phyloP scores from a whole-genome alignment of 2,113 vertebrate genomes.

The Antigone vipio region DNA sequence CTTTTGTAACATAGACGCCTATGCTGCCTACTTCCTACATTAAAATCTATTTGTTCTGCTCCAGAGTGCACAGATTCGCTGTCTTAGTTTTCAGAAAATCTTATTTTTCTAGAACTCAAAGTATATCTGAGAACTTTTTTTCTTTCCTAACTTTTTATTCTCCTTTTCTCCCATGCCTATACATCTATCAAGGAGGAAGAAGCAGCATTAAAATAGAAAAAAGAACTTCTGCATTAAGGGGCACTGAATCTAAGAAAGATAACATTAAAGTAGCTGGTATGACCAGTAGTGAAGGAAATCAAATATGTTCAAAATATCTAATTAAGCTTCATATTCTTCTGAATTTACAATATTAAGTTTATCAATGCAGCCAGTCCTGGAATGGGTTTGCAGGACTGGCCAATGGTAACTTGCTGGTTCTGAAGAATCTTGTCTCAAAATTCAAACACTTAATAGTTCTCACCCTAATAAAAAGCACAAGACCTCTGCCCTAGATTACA shows the following conservation, averaged over 20 bases:
- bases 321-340: not conserved
- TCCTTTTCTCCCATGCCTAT: not conserved
- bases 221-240: not conserved
- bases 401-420: not conserved
- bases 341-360: not conserved
- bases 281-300: not conserved
- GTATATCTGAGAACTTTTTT: not conserved
- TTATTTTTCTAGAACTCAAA: not conserved
- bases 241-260: not conserved
- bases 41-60: not conserved
- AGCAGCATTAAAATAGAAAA: not conserved
- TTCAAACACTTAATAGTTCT: not conserved
- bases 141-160: not conserved
- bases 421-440: not conserved
- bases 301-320: not conserved
- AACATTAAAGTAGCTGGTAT: not conserved
- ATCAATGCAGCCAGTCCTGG: not conserved
- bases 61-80: not conserved
- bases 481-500: not conserved
- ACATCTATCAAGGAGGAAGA: not conserved
- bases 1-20: not conserved
- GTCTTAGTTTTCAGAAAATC: not conserved
- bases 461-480: not conserved
- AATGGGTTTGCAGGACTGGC: not conserved
- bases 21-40: not conserved